Evolutionary conservation across 2,888 invertebrate species (phyloP), one percentile per base, ranked within the genome.

Genomic region (Drosophila gaucha): DNA sequence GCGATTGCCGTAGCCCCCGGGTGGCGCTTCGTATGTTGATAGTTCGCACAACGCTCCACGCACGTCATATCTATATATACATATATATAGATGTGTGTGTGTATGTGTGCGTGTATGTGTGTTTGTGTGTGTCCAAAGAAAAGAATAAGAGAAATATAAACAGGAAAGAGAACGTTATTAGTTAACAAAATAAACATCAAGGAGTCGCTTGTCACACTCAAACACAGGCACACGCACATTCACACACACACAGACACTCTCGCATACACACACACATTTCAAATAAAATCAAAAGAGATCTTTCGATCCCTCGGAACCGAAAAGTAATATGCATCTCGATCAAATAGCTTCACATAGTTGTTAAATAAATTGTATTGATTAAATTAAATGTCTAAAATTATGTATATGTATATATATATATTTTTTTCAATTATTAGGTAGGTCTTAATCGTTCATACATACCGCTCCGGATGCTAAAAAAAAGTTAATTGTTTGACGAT

Each of bases 1-100:
- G 24, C 93, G 91, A 86, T 92, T 93, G 36, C 93, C 92, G 89
- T 93, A 94, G 79, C 96, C 96, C 82, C 96, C 96, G 74, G 96
- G 95, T 6, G 95, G 93, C 51, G 95, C 95, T 92, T 98, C 98
- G 90, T 95, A 95, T 28, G 94, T 93, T 51, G 94, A 92, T 88
- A 98, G 93, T 92, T 99, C 98, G 87, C 95, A 96, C 80, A 99
- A 94, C 58, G 98, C 96, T 62, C 98, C 98, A 78, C 99, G 94
- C 69, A 97, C 97, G 93, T 99, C 99, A 93, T 98, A 99, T 93
- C 98, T 98, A 41, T 57, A 38, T 50, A 54, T 24, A 31, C 36
- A 41, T 16, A 14, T 8, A 28, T 43, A 20, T 46, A 12, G 9
- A 28, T 28, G 26, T 44, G n/a, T 20, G 39, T 20, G 43, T 49